Evolutionary conservation across 2,113 vertebrate genomes (phyloP).

Genomic region (Corythoichthys haematopterus): DNA sequence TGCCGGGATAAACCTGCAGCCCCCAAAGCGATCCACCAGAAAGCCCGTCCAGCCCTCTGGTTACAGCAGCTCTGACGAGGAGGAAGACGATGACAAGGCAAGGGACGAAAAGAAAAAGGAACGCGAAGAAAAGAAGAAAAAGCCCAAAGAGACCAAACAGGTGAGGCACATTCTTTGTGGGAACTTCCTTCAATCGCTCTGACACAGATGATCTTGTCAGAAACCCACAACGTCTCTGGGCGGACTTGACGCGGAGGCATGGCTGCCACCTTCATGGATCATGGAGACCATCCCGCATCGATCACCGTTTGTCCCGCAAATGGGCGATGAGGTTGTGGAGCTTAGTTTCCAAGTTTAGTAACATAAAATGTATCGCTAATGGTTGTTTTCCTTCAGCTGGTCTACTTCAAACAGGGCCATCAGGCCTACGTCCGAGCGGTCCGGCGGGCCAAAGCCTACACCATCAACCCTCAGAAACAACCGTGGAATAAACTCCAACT

Average conservation of each 20-base stretch:
- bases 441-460: constrained; percentile 89
- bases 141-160: constrained; percentile 84
- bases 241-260: constrained; percentile 83
- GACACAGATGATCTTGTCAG: constrained; percentile 46
- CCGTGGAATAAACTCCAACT: constrained; percentile 98
- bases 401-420: constrained; percentile 96
- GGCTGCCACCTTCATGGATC: constrained; percentile 91
- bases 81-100: constrained; percentile 65
- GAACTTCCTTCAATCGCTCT: background rate
- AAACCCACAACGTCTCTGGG: constrained; percentile 82
- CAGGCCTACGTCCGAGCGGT: constrained; percentile 96
- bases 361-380: background rate
- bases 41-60: constrained; percentile 76
- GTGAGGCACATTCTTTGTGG: constrained; percentile 47
- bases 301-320: constrained; percentile 95
- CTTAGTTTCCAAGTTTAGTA: too few relatives aligned
- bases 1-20: constrained; percentile 96
- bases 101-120: constrained; percentile 48
- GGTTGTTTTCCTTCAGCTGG: constrained; percentile 73
- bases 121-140: constrained; percentile 77
- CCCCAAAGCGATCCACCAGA: constrained; percentile 87
- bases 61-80: constrained; percentile 93
- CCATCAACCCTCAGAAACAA: constrained; percentile 93
- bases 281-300: constrained; percentile 87
- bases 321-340: constrained; percentile 89